These are phyloP conservation scores for Euplexia lucipara DNA, from an alignment of 2,888 invertebrate genomes.

Conservation along the genomic window DNA sequence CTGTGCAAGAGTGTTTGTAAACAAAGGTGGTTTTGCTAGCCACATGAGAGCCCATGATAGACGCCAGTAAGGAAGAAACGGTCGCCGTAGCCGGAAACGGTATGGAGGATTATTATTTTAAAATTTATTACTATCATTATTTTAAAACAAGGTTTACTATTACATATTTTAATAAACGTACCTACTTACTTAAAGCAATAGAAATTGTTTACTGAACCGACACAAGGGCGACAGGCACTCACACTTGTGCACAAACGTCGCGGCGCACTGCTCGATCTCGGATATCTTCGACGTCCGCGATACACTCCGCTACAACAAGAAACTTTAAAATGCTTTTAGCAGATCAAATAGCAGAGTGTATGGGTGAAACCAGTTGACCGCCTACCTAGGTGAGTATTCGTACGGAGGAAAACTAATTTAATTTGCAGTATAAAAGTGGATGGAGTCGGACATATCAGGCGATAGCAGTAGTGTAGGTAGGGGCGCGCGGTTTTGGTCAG, in stretches of 20 bases:
- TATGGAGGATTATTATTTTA: too few relatives aligned
- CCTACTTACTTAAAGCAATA: neutral
- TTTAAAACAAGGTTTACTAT: neutral
- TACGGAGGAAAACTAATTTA: conserved; percentile 81
- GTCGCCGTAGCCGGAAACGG: too few relatives aligned
- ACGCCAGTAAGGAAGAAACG: too few relatives aligned
- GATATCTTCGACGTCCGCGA: conserved; percentile 8
- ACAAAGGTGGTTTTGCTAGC: too few relatives aligned
- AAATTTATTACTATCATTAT: neutral
- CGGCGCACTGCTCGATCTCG: neutral
- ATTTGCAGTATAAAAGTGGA: conserved; percentile 79
- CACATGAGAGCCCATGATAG: too few relatives aligned
- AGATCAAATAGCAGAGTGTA: conserved; percentile 67
- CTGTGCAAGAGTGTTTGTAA: too few relatives aligned
- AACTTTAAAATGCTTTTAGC: conserved; percentile 70
- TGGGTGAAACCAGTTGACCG: conserved; percentile 63
- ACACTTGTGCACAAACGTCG: neutral
- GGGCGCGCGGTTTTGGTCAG: conserved; percentile 72
- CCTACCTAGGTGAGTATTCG: conserved; percentile 65
- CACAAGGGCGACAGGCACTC: neutral
- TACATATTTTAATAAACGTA: neutral
- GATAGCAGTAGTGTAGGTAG: conserved; percentile 51
- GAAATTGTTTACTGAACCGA: neutral
- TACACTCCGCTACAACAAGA: conserved; percentile 33
- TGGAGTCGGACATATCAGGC: conserved; percentile 67